Evolutionary conservation across 2,888 invertebrate genomes (phyloP), one percentile per base, ranked within the genome.

Genomic region (Uropetala carovei): DNA sequence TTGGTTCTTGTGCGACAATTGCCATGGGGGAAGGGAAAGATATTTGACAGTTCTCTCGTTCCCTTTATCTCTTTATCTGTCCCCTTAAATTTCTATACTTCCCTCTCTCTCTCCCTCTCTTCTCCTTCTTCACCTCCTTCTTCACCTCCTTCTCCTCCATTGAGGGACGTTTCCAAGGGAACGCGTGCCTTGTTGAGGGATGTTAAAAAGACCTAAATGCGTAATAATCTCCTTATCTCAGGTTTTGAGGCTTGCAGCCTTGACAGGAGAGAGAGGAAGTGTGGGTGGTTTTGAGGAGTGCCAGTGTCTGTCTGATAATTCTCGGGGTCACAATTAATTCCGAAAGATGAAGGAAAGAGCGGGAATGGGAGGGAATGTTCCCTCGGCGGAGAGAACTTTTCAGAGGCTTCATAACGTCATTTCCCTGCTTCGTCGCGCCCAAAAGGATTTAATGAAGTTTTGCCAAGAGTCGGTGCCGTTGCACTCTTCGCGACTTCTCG

Each of bases 221-320:
- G 59, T 64, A 89, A 89, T 89, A 64, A 89, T 89, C 64, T 89
- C 89, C 89, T 89, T 89, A 89, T 89, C 89, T 30, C n/a, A 18
- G n/a, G 30, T 56, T 68, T 8, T 43, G 59, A 30, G 86, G 86
- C 60, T 18, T 68, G 56, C 89, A 64, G 89, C 43, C 89, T 27
- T 64, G 0, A n/a, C 64, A 18, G n/a, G 7, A n/a, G 56, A 18
- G 7, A n/a, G 56, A 18, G 56, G 83, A 83, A 57, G 18, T 75
- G 75, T 27, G 75, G 56, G 18, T 14, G 85, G 85, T 27, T n/a
- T 13, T n/a, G 83, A 18, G 56, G 57, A 10, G 86, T 18, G 64
- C 83, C 27, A 22, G 83, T 13, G 83, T 57, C 83, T 43, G 16
- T 18, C 43, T 56, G 89, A 75, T 75, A 75, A 75, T 75, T 75